phyloP scores from a whole-genome alignment of 2,113 vertebrate species.

The Chunga burmeisteri region DNA sequence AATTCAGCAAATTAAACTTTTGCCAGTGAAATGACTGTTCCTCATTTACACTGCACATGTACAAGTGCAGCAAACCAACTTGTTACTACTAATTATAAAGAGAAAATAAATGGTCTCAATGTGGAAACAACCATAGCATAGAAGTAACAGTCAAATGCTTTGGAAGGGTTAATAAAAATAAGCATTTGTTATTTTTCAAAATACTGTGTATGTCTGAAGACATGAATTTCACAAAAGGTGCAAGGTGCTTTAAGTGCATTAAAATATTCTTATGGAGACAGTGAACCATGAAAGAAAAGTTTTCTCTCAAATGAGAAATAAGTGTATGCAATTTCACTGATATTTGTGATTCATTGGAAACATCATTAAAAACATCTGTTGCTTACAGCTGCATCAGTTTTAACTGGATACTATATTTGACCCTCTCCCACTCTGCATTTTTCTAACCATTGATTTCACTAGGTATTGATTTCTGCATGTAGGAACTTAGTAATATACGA shows the following conservation, averaged over 20 bases:
- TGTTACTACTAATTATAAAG: not conserved
- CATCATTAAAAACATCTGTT: not conserved
- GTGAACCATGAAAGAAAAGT: not conserved
- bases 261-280: not conserved
- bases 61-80: not conserved
- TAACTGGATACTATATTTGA: not conserved
- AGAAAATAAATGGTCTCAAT: not conserved
- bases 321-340: not conserved
- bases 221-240: not conserved
- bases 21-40: not conserved
- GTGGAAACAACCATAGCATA: not conserved
- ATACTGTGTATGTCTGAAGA: not conserved
- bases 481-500: not conserved
- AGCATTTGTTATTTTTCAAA: not conserved
- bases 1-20: not conserved
- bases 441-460: not conserved
- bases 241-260: not conserved
- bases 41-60: not conserved
- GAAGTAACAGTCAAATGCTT: not conserved
- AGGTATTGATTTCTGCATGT: not conserved
- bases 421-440: not conserved
- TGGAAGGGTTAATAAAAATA: not conserved
- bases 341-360: not conserved
- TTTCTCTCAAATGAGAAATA: not conserved
- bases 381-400: slow-evolving; percentile 5